Evolutionary conservation across 2,113 vertebrate species (phyloP), one percentile per base, ranked within the genome.

Genomic region (Tringa solitaria): DNA sequence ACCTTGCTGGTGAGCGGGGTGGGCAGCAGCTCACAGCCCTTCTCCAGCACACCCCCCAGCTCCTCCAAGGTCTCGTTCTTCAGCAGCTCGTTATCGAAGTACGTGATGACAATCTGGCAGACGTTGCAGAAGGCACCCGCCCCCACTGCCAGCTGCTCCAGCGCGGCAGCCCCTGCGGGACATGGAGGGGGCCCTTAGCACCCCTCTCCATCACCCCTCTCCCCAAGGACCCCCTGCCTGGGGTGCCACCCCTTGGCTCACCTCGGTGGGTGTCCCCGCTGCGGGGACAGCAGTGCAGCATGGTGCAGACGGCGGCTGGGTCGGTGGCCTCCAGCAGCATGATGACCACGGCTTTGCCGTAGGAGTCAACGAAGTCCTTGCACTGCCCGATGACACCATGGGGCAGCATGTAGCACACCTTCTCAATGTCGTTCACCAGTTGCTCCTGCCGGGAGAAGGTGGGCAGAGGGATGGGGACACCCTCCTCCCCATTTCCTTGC

Each of bases 11-110:
- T 92, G 69, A 97, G 97, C 0, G 94, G 87, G 1, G 97, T 92
- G 0, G 99, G 99, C 95, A 99, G 94, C 91, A 99, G 97, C 88
- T 95, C 98, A 51, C 99, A 99, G 46, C 98, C 99, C 95, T 98
- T 99, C 96, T 97, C 97, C n/a, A 99, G 98, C 14, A 98, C 93
- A 2, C 93, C 96, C 10, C 99, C 97, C 41, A 99, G 99, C 96
- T 99, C 89, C 1, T 73, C 69, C 97, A 99, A 97, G 0, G 99
- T 99, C 50, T 98, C 98, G 7, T 99, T 99, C 90, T 98, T 97
- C 96, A 99, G 98, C 97, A 99, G 97, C 83, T 98, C 97, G 0
- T 79, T 92, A 4, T 99, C 99, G 0, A 99, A 63, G 83, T 99
- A 99, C 16, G 50, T 64, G 43, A 99, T 96, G 3, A 99, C 27